phyloP scores from a whole-genome alignment of 37 sponge, comb jelly and placozoan species.

The Spongilla lacustris region DNA sequence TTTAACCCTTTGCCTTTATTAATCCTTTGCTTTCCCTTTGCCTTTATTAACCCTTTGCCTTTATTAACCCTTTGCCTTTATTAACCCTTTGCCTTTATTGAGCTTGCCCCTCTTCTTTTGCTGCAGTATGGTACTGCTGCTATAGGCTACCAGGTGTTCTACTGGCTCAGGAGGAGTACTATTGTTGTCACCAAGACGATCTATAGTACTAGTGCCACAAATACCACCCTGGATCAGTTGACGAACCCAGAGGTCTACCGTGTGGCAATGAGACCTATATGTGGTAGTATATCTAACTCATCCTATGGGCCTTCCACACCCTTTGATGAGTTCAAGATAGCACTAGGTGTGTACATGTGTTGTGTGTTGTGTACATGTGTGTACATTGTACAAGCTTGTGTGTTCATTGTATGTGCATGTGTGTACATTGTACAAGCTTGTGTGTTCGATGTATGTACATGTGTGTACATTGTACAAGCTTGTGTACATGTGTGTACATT shows the following conservation, averaged over 20 bases:
- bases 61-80: background rate
- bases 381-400: background rate
- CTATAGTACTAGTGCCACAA: background rate
- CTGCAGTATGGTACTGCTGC: background rate
- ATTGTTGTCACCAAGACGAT: background rate
- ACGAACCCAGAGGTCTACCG: background rate
- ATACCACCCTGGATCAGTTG: background rate
- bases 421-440: background rate
- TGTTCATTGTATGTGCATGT: background rate
- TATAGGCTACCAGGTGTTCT: slow-evolving; percentile 19
- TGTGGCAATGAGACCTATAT: background rate
- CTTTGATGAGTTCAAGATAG: background rate
- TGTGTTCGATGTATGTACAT: background rate
- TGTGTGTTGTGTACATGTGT: background rate
- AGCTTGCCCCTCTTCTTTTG: background rate
- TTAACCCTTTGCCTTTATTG: background rate
- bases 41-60: background rate
- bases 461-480: background rate
- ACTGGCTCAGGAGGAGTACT: background rate
- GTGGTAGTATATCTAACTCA: background rate
- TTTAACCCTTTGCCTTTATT: background rate
- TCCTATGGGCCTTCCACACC: background rate
- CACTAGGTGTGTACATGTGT: background rate
- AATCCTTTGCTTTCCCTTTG: background rate
- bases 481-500: background rate